phyloP scores from a whole-genome alignment of 2,113 vertebrate species.

The Rattus rattus region DNA sequence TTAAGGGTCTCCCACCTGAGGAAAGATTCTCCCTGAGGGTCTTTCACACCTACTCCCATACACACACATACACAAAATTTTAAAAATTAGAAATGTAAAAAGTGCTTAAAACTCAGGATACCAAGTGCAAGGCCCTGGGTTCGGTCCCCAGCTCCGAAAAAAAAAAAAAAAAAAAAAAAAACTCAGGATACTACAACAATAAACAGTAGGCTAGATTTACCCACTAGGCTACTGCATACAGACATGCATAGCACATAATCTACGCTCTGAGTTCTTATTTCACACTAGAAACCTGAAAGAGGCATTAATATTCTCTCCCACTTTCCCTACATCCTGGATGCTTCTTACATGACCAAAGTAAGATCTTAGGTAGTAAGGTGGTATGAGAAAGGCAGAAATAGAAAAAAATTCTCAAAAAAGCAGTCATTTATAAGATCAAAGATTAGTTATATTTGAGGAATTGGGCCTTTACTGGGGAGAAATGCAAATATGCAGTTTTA shows the following conservation, averaged over 20 bases:
- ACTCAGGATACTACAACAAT: not conserved
- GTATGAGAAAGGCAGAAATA: not conserved
- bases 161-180: no score
- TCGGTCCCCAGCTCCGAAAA: no score
- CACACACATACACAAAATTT: not conserved
- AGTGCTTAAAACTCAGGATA: not conserved
- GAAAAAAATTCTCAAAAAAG: slow-evolving; percentile 43
- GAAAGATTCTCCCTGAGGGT: no score
- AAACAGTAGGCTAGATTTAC: not conserved
- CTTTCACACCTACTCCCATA: not conserved
- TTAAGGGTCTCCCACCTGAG: no score
- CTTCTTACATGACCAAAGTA: slow-evolving; percentile 53
- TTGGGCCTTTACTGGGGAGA: not conserved
- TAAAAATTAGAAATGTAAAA: slow-evolving; percentile 4
- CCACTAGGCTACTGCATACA: not conserved
- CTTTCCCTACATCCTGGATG: not conserved
- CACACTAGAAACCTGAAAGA: not conserved
- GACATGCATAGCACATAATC: not conserved
- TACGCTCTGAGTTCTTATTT: slow-evolving; percentile 5
- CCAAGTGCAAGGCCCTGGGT: no score
- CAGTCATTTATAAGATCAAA: slow-evolving; percentile 14
- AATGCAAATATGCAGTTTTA: slow-evolving; percentile 43
- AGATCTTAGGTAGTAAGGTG: not conserved
- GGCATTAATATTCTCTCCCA: slow-evolving; percentile 12
- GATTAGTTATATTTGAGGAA: slow-evolving; percentile 47